These are phyloP conservation scores for Limenitis arthemis DNA, from an alignment of 2,888 invertebrate genomes.

Conservation along the genomic window DNA sequence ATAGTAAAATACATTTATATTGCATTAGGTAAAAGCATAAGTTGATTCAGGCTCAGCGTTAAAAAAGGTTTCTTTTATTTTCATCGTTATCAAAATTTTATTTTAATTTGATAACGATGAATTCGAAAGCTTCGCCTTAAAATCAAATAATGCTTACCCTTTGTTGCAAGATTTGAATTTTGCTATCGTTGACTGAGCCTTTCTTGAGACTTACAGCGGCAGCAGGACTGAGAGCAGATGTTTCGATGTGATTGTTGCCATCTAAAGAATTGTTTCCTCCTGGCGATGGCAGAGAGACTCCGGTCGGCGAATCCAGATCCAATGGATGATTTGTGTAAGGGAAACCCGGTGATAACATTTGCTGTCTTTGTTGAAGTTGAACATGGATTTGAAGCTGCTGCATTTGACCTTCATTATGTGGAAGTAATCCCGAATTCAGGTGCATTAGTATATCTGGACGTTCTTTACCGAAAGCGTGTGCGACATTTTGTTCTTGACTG, in stretches of 20 bases:
- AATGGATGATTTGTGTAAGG: conserved; percentile 77
- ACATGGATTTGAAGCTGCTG: conserved; percentile 80
- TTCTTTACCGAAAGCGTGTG: conserved; percentile 75
- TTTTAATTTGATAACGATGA: conserved; percentile 41
- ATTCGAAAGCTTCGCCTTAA: conserved; percentile 68
- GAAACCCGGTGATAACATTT: conserved; percentile 72
- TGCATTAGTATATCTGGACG: conserved; percentile 74
- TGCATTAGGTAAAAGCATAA: conserved; percentile 65
- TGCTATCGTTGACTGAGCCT: conserved; percentile 73
- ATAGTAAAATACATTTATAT: conserved; percentile 26
- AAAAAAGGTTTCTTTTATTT: conserved; percentile 40
- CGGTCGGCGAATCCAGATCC: conserved; percentile 82
- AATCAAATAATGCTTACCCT: conserved; percentile 85
- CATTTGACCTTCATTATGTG: conserved; percentile 72
- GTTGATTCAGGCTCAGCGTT: conserved; percentile 70
- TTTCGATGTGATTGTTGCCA: conserved; percentile 72
- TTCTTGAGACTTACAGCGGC: conserved; percentile 79
- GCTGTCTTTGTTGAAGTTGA: conserved; percentile 78
- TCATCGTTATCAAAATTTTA: conserved; percentile 43
- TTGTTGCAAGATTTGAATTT: conserved; percentile 82
- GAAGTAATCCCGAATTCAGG: conserved; percentile 67
- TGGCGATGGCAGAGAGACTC: conserved; percentile 85
- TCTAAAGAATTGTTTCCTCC: conserved; percentile 82
- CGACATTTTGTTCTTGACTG: conserved; percentile 66
- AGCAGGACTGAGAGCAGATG: conserved; percentile 74